Evolutionary conservation across 2,888 invertebrate genomes (phyloP).

Genomic region (Lissonota sp.): DNA sequence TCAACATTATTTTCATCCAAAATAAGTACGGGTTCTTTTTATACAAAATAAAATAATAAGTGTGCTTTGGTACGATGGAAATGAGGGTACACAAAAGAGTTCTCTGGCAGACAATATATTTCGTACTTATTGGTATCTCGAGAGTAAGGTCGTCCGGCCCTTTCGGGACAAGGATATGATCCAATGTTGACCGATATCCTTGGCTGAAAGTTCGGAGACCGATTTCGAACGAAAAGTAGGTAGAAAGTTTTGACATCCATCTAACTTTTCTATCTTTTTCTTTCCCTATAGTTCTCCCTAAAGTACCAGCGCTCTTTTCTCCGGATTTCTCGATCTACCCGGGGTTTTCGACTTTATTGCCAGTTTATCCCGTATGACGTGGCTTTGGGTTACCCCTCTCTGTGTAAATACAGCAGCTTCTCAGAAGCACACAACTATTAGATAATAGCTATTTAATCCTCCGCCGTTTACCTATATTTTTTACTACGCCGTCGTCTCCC

Average conservation of each 20-base stretch:
- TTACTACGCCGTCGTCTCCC: too few species aligned
- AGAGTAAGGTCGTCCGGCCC: constrained; percentile 44
- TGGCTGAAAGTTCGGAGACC: constrained; percentile 51
- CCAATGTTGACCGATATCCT: constrained; percentile 63
- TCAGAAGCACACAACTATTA: constrained; percentile 15
- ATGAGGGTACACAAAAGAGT: constrained; percentile 21
- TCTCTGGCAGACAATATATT: constrained; percentile 56
- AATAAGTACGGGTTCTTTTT: too few species aligned
- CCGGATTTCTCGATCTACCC: constrained; percentile 30
- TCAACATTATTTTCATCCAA: too few species aligned
- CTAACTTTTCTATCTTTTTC: constrained; percentile 32
- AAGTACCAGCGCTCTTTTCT: constrained; percentile 37
- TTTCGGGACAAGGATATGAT: constrained; percentile 34
- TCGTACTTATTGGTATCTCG: constrained; percentile 62
- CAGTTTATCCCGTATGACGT: constrained; percentile 48
- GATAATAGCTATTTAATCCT: too few species aligned
- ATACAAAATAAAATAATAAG: constrained; percentile 6
- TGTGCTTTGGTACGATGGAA: neutral
- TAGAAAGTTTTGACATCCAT: constrained; percentile 61
- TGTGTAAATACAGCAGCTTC: constrained; percentile 9
- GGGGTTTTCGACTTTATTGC: constrained; percentile 51
- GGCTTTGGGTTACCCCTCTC: constrained; percentile 6
- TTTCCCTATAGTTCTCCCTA: constrained; percentile 20
- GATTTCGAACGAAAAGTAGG: constrained; percentile 53
- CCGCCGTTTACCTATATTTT: too few species aligned